Conservation (phyloP, 2,797 vertebrate species). For the Rhincodon typus region DNA sequence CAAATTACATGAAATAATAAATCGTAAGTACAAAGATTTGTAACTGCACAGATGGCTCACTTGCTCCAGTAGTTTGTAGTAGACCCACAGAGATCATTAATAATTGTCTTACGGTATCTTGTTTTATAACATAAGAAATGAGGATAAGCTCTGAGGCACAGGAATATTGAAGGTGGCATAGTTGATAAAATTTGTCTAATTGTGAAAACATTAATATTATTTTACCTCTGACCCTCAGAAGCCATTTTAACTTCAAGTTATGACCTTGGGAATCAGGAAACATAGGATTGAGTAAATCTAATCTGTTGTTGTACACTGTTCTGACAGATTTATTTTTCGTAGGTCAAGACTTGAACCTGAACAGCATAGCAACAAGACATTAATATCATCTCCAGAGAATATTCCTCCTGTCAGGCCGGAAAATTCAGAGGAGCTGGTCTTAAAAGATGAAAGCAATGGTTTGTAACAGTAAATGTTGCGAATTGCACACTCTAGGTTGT, state of each 20-base stretch:
- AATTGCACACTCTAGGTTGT: not conserved
- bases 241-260: not conserved
- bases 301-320: not conserved
- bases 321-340: constrained; percentile 38
- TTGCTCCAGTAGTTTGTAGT: not conserved
- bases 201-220: not conserved
- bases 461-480: constrained; percentile 34
- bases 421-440: constrained; percentile 59
- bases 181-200: not conserved
- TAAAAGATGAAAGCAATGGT: constrained; percentile 69
- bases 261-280: not conserved
- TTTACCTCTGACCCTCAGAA: not conserved
- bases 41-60: not conserved
- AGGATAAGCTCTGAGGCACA: not conserved
- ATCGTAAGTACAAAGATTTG: not conserved
- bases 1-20: not conserved
- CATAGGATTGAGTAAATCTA: not conserved
- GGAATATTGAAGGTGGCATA: not conserved
- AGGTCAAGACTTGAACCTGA: constrained; percentile 86
- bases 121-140: not conserved
- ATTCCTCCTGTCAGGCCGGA: constrained; percentile 45
- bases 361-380: constrained; percentile 51
- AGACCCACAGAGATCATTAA: not conserved
- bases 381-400: constrained; percentile 49
- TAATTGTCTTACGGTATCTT: not conserved